phyloP scores from a whole-genome alignment of 2,113 vertebrate genomes.

The Rhegmatorhina hoffmannsi region DNA sequence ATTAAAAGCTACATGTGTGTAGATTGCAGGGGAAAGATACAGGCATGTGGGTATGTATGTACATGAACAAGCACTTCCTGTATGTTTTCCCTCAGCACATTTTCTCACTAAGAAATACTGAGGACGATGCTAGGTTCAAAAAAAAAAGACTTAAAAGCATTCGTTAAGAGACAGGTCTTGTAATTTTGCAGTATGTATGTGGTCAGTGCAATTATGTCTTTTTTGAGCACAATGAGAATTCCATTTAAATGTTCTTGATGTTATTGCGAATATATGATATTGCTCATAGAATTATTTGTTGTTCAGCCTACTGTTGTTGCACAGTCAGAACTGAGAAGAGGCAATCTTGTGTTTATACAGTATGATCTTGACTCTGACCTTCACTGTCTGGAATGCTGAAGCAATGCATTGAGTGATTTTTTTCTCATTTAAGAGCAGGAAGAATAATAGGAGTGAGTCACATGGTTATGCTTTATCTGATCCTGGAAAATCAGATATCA shows the following conservation, averaged over 20 bases:
- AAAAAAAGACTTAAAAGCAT: not conserved
- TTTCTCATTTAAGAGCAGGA: not conserved
- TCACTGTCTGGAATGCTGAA: not conserved
- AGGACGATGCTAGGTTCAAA: not conserved
- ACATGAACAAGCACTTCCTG: not conserved
- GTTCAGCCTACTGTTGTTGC: not conserved
- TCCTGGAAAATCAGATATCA: not conserved
- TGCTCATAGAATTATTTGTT: conserved; percentile 22
- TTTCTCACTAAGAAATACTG: not conserved
- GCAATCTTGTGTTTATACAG: not conserved
- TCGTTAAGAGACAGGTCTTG: conserved; percentile 11
- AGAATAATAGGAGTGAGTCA: not conserved
- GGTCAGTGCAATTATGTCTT: conserved; percentile 37
- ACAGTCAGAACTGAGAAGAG: not conserved
- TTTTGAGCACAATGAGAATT: conserved; percentile 19
- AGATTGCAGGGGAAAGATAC: not conserved
- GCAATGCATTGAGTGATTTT: not conserved
- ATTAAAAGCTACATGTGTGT: not conserved
- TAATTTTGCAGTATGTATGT: conserved; percentile 13
- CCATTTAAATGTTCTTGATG: conserved; percentile 35
- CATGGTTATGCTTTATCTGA: not conserved
- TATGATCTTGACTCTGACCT: not conserved
- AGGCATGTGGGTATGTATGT: not conserved
- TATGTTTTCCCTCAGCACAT: not conserved
- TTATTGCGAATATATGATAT: conserved; percentile 19